These are phyloP conservation scores for Caenorhabditis wallacei DNA, from an alignment of 2,888 invertebrate species.

Conservation along the genomic window DNA sequence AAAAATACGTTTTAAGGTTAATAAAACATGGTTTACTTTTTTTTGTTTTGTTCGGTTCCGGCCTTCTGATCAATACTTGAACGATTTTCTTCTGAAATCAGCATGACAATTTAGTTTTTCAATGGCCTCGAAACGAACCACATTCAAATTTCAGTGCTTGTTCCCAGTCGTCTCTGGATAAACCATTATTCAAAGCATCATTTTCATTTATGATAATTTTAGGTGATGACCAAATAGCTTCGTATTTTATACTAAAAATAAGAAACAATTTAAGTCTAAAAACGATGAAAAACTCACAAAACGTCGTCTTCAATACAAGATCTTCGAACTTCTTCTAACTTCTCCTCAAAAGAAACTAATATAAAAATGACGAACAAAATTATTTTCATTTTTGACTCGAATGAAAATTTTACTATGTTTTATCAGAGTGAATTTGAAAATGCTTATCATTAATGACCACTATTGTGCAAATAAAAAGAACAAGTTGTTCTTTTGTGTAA, in stretches of 20 bases:
- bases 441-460: constrained; percentile 5
- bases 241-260: neutral
- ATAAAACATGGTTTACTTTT: too few species aligned
- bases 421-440: neutral
- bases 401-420: neutral
- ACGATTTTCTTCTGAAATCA: neutral
- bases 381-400: neutral
- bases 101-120: neutral
- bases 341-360: neutral
- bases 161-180: neutral
- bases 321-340: neutral
- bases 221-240: neutral
- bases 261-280: too few species aligned
- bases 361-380: neutral
- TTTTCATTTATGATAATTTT: neutral
- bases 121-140: neutral
- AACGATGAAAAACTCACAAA: constrained; percentile 19
- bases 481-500: neutral
- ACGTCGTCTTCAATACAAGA: neutral
- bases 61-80: neutral
- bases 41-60: neutral
- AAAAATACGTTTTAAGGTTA: too few species aligned
- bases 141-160: neutral
- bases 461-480: neutral
- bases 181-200: neutral